phyloP scores from a whole-genome alignment of 1,140 invertebrate genomes.

The Luehdorfia chinensis region DNA sequence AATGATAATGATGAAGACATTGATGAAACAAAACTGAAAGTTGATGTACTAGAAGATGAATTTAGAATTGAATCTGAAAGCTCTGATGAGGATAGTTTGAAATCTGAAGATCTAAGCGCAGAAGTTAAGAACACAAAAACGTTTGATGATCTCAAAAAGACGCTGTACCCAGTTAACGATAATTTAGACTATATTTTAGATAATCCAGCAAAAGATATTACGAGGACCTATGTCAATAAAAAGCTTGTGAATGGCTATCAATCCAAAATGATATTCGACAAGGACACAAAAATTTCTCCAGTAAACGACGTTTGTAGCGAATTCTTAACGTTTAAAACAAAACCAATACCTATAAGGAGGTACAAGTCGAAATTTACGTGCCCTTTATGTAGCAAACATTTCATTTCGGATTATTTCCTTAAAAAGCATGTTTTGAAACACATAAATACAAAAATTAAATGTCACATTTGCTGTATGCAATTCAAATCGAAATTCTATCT shows the following conservation, averaged over 20 bases:
- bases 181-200: conserved; percentile 19
- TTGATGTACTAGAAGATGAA: conserved; percentile 66
- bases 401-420: conserved; percentile 58
- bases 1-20: conserved; percentile 25
- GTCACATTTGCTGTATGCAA: conserved; percentile 31
- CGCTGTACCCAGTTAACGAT: neutral
- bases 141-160: conserved; percentile 6
- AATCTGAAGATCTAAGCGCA: neutral
- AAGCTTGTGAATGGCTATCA: conserved; percentile 37
- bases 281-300: neutral
- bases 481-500: conserved; percentile 58
- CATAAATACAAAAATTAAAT: conserved; percentile 36
- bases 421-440: conserved; percentile 56
- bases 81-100: conserved; percentile 32
- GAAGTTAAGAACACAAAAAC: neutral
- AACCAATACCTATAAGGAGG: conserved; percentile 28
- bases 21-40: conserved; percentile 39
- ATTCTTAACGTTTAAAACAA: conserved; percentile 59
- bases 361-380: conserved; percentile 38
- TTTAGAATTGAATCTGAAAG: conserved; percentile 47
- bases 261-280: neutral
- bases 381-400: conserved; percentile 56
- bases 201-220: conserved; percentile 38
- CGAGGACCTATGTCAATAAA: conserved; percentile 40
- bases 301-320: conserved; percentile 45